Conservation (phyloP, 2,888 invertebrate species). For the Elaeidobius kamerunicus region DNA sequence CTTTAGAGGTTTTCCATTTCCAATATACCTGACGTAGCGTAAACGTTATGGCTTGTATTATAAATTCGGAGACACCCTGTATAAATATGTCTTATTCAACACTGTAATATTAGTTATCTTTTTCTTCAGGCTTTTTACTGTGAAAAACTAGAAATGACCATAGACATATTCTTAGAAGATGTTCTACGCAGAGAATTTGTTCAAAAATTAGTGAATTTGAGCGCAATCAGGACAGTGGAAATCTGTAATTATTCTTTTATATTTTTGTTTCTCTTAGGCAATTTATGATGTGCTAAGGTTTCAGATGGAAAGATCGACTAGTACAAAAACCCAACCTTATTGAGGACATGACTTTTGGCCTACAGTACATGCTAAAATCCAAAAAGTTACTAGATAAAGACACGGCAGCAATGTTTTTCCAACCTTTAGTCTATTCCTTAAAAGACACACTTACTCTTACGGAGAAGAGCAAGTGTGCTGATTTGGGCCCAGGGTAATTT, state of each 20-base stretch:
- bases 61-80: no score
- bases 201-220: slow-evolving; percentile 58
- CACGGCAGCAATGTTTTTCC: slow-evolving; percentile 62
- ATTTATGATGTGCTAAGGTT: slow-evolving; percentile 29
- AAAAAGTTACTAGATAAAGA: slow-evolving; percentile 58
- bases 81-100: no score
- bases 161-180: slow-evolving; percentile 38
- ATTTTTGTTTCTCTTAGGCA: slow-evolving; percentile 2
- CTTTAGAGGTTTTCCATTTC: not conserved
- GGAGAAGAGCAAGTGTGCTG: slow-evolving; percentile 34
- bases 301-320: slow-evolving; percentile 44
- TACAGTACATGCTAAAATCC: slow-evolving; percentile 57
- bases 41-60: no score
- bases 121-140: slow-evolving; percentile 45
- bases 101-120: no score
- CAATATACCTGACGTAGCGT: not conserved
- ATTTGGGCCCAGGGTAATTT: slow-evolving; percentile 3
- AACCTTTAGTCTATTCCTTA: slow-evolving; percentile 60
- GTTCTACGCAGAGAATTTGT: slow-evolving; percentile 59
- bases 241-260: slow-evolving; percentile 37
- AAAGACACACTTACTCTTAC: slow-evolving; percentile 51
- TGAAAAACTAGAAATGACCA: slow-evolving; percentile 1
- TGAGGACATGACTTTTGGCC: slow-evolving; percentile 53
- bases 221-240: slow-evolving; percentile 60
- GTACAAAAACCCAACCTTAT: slow-evolving; percentile 49